A percentile compares a stretch with the other conserved stretches of the same genome.
Conservation (phyloP, 2,113 vertebrate genomes). For the Antechinus stuartii region DNA sequence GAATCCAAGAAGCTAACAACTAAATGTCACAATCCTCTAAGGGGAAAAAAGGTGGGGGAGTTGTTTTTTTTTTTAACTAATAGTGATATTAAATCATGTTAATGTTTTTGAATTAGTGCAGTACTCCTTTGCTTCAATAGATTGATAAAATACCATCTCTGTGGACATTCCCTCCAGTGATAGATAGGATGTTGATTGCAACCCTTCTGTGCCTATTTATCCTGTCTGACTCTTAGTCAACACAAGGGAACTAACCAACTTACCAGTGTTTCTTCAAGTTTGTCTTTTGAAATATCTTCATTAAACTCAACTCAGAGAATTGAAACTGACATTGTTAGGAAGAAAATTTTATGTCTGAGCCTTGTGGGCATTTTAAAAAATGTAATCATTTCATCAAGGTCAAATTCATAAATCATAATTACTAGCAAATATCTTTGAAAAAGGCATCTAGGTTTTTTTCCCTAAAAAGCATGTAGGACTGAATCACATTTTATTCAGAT, state of each 20-base stretch:
- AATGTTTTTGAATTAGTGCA: neutral
- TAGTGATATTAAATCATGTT: neutral
- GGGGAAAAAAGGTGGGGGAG: neutral
- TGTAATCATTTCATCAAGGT: neutral
- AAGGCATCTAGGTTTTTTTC: neutral
- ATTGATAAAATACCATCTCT: neutral
- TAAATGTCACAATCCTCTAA: neutral
- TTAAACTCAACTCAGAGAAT: conserved; percentile 5
- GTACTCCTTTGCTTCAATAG: neutral
- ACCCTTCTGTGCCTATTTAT: neutral
- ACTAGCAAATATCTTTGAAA: neutral
- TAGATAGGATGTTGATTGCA: neutral
- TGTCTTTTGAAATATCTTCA: conserved; percentile 19
- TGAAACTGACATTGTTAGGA: neutral
- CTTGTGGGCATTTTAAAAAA: neutral
- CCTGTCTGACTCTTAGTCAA: neutral
- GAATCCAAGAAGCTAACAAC: neutral
- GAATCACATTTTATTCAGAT: conserved; percentile 42
- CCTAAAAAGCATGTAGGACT: conserved; percentile 28
- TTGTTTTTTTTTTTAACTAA: neutral
- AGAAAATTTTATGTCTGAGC: neutral
- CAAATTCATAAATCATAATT: neutral
- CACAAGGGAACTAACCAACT: neutral
- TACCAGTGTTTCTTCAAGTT: neutral
- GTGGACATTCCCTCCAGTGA: neutral